phyloP scores from a whole-genome alignment of 1,140 invertebrate genomes.

The Diploscapter pachys region DNA sequence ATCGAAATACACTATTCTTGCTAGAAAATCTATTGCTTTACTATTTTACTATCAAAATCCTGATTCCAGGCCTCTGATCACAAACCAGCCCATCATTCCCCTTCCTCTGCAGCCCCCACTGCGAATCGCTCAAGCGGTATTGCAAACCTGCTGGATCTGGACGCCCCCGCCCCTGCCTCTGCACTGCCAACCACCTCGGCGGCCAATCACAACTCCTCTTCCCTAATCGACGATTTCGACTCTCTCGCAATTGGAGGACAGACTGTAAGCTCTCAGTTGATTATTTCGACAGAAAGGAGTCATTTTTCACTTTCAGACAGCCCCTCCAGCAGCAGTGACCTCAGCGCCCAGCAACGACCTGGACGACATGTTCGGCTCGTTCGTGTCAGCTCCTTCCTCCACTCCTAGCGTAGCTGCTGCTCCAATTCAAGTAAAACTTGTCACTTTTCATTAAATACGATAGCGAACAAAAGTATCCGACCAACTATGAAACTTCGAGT shows the following conservation, averaged over 20 bases:
- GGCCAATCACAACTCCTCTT: background rate
- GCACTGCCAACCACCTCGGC: background rate
- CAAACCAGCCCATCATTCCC: slow-evolving; percentile 5
- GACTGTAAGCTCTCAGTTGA: background rate
- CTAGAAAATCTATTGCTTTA: no score
- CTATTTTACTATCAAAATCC: no score
- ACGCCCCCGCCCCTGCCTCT: slow-evolving; percentile 4
- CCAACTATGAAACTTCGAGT: no score
- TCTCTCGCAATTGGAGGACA: no score
- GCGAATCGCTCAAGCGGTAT: background rate
- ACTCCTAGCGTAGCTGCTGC: background rate
- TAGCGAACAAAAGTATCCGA: no score
- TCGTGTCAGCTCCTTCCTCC: slow-evolving; percentile 7
- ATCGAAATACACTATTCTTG: no score
- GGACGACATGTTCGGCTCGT: slow-evolving; percentile 21
- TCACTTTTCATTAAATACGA: no score
- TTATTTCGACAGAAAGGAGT: background rate
- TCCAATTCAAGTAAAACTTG: background rate
- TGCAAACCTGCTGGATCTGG: slow-evolving; percentile 29
- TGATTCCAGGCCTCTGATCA: background rate
- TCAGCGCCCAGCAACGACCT: background rate
- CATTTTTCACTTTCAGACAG: slow-evolving; percentile 4
- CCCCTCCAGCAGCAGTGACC: background rate
- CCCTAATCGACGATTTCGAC: background rate
- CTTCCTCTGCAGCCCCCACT: slow-evolving; percentile 1